Percentiles rank a stretch among this genome's conserved stretches.
phyloP scores from a whole-genome alignment of 2,797 vertebrate species.

The Spinus olivaceus region DNA sequence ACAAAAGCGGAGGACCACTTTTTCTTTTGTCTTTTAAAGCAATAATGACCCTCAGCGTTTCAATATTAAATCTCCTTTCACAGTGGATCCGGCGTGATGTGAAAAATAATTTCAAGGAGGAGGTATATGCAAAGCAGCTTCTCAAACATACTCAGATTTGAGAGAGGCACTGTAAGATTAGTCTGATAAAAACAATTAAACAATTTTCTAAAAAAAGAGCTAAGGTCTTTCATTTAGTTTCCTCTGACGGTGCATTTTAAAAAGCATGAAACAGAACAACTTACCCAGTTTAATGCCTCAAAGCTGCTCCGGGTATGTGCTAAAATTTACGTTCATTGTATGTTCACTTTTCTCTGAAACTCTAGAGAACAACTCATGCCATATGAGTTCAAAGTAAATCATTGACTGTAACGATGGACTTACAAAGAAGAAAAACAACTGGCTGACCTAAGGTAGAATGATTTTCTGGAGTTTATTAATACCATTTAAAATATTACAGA shows the following conservation, averaged over 20 bases:
- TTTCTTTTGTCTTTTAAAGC: conserved; percentile 45
- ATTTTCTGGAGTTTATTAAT: conserved; percentile 83
- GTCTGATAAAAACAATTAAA: not conserved
- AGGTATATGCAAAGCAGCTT: not conserved
- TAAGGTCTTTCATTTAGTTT: conserved; percentile 27
- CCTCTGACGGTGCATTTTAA: not conserved
- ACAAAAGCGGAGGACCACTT: conserved; percentile 18
- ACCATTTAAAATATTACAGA: conserved; percentile 88
- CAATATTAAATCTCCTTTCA: not conserved
- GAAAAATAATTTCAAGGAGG: not conserved
- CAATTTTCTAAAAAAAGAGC: not conserved
- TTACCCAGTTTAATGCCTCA: conserved; percentile 6
- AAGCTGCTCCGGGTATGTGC: not conserved
- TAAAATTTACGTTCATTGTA: not conserved
- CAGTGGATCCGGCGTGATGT: not conserved
- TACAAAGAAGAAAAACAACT: conserved; percentile 61
- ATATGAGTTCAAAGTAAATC: not conserved
- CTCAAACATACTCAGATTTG: not conserved
- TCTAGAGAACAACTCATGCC: not conserved
- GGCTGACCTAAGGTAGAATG: conserved; percentile 70
- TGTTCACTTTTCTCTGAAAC: conserved; percentile 44
- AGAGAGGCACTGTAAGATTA: not conserved
- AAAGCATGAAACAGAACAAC: not conserved
- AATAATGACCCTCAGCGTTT: not conserved
- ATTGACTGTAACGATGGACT: not conserved